Base-by-base conservation (phyloP, 2,797 vertebrate genomes). In the Gastrophryne carolinensis region DNA sequence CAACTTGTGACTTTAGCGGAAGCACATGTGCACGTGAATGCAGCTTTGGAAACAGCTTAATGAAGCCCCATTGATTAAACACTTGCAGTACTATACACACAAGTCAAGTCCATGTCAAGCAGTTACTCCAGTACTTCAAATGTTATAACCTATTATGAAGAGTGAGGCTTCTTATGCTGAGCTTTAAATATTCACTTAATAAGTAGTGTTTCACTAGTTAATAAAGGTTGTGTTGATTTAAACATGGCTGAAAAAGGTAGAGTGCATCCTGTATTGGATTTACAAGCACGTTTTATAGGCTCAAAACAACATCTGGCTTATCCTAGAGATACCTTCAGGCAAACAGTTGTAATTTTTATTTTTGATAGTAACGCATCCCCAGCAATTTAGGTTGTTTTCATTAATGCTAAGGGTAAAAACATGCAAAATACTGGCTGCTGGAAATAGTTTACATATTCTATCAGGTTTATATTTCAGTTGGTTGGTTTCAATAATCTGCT, bases 291-390 rank as follows among this genome's bases (percentile, higher is more conserved):
- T 39, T 61, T 71, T 52, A 73, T 76, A 21, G 19, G 35, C 1
- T 78, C 76, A 63, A 9, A 1, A 5, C 15, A 60, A 65, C 53
- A 29, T 72, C 66, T 34, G 79, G 82, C 78, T 78, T 73, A 47
- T 39, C 60, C 52, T 8, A 63, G 60, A 60, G 61, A 29, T 75
- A 75, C 26, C 74, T 44, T 53, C 3, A 58, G 50, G 7, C 70
- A 34, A 62, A 41, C 23, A 15, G 61, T 81, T 53, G 60, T 41
- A 78, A 49, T n/a, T 2, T 11, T 39, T 72, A 19, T 2, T 11
- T 39, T 72, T 56, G 32, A 73, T 50, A 65, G 23, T 21, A 73
- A 79, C 27, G 79, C 62, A 66, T 75, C 41, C 35, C n/a, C n/a
- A n/a, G n/a, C n/a, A n/a, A n/a, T n/a, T n/a, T 35, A 50, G 2